Conservation (phyloP, 2,888 invertebrate genomes). For the Chloromyia formosa region DNA sequence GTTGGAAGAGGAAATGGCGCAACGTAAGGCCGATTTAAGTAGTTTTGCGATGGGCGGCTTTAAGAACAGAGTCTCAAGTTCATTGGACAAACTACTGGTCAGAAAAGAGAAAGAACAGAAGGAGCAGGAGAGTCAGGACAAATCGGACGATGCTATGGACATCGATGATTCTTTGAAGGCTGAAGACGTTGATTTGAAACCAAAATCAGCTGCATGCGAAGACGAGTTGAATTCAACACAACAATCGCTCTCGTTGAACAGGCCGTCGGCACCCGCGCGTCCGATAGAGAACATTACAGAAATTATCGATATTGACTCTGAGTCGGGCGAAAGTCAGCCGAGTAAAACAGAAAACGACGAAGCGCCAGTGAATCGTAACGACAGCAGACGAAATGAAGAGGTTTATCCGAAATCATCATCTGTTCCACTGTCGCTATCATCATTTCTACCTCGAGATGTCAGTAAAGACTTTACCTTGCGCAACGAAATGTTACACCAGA, state of each 20-base stretch:
- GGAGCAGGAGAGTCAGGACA: constrained; percentile 55
- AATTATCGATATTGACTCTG: constrained; percentile 48
- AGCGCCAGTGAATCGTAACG: neutral
- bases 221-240: neutral
- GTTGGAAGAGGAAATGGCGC: constrained; percentile 60
- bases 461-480: neutral
- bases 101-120: constrained; percentile 64
- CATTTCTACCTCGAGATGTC: constrained; percentile 5
- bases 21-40: constrained; percentile 58
- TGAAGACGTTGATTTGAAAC: neutral
- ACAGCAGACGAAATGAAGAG: neutral
- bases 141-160: constrained; percentile 53
- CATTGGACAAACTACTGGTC: constrained; percentile 69
- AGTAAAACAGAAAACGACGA: constrained; percentile 18
- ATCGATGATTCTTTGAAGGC: constrained; percentile 49
- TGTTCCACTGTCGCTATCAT: constrained; percentile 3
- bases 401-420: neutral
- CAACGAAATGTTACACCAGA: neutral
- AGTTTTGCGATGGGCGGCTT: constrained; percentile 50
- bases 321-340: constrained; percentile 43
- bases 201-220: neutral
- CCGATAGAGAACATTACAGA: constrained; percentile 11
- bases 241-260: neutral
- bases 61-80: constrained; percentile 63
- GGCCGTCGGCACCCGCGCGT: neutral